Conservation (phyloP, 2,113 vertebrate species). For the Pseudorectes ferrugineus region DNA sequence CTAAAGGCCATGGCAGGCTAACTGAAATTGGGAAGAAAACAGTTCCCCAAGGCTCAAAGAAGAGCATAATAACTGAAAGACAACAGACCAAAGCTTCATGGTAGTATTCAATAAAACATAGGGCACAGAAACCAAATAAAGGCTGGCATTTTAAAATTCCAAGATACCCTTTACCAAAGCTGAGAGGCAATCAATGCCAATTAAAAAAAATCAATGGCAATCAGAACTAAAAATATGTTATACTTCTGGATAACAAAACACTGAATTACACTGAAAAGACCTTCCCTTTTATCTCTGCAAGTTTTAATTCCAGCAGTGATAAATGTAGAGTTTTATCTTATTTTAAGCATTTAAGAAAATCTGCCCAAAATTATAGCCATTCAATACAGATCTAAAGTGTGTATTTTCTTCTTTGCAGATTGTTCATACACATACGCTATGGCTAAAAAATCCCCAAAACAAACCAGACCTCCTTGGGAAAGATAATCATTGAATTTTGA, state of each 20-base stretch:
- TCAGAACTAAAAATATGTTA: not conserved
- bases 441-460: not conserved
- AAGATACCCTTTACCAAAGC: not conserved
- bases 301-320: not conserved
- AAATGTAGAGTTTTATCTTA: not conserved
- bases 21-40: not conserved
- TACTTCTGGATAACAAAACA: not conserved
- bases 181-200: not conserved
- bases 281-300: not conserved
- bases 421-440: fast-evolving
- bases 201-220: not conserved
- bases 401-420: not conserved
- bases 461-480: not conserved
- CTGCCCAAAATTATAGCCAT: not conserved
- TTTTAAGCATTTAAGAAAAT: not conserved
- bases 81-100: not conserved
- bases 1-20: not conserved
- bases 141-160: not conserved
- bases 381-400: not conserved
- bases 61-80: not conserved
- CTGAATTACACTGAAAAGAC: not conserved
- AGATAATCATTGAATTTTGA: not conserved
- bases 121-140: not conserved
- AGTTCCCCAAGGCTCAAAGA: not conserved
- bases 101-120: not conserved